phyloP scores from a whole-genome alignment of 2,888 invertebrate genomes.

The Leptinotarsa tumamoca region DNA sequence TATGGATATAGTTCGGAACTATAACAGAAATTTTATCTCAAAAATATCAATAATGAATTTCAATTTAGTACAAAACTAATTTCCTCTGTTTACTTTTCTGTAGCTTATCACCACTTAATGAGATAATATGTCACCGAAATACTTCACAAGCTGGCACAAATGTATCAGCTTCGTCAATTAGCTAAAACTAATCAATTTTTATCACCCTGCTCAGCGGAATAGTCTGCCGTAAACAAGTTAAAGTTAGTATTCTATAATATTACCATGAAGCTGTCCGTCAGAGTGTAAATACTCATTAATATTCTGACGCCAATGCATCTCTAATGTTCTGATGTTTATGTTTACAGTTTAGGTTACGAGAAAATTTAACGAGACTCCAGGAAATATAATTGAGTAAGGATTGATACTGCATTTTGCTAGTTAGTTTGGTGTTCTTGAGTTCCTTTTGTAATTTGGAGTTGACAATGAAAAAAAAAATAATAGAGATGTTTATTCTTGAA shows the following conservation, averaged over 20 bases:
- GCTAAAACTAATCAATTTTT: not conserved
- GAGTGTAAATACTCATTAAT: conserved; percentile 13
- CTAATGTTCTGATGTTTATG: conserved; percentile 13
- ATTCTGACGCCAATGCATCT: conserved; percentile 15
- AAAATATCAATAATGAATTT: no score
- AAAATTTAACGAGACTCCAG: not conserved
- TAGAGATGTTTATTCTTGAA: no score
- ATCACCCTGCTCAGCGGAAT: not conserved
- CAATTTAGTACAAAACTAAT: no score
- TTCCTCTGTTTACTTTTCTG: no score
- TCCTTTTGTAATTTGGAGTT: no score
- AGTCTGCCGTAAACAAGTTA: conserved; percentile 2
- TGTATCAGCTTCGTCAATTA: not conserved
- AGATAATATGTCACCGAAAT: no score
- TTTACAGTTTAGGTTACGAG: conserved; percentile 1
- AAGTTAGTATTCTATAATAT: conserved; percentile 1
- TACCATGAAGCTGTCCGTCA: conserved; percentile 1
- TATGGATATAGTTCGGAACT: no score
- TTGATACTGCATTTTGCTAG: not conserved
- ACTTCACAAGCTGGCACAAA: no score
- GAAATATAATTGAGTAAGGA: not conserved
- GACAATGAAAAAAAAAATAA: no score
- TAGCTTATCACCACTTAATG: no score
- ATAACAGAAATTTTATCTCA: no score
- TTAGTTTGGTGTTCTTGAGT: not conserved